A percentile compares a stretch with the other conserved stretches of the same genome.
Evolutionary conservation across 2,113 vertebrate genomes (phyloP).

Genomic region (Periophthalmodon schlosseri): DNA sequence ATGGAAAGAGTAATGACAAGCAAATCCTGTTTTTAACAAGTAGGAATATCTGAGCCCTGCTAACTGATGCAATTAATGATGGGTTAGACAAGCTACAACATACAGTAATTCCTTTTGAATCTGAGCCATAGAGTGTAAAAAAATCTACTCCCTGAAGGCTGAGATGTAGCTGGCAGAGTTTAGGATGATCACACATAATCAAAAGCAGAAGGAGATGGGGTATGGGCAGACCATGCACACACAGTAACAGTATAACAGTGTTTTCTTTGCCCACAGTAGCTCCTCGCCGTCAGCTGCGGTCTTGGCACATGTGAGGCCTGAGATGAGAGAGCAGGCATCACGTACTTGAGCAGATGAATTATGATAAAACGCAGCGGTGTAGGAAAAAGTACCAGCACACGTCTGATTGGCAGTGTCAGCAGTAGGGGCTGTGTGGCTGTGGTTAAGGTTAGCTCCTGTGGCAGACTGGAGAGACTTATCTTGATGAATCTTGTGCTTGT

Average conservation of each 20-base stretch:
- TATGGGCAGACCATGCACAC: constrained; percentile 54
- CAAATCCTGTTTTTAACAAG: constrained; percentile 22
- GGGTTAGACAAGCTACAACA: constrained; percentile 60
- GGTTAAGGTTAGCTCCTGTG: constrained; percentile 52
- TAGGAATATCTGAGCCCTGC: constrained; percentile 31
- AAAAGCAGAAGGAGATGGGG: constrained; percentile 68
- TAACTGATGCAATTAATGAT: constrained; percentile 59
- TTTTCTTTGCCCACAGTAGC: constrained; percentile 78
- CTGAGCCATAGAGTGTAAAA: constrained; percentile 49
- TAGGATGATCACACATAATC: constrained; percentile 74
- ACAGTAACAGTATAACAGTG: constrained; percentile 61
- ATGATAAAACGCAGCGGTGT: constrained; percentile 52
- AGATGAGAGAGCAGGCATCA: constrained; percentile 72
- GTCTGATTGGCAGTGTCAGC: constrained; percentile 56
- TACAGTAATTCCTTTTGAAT: constrained; percentile 62
- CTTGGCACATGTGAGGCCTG: constrained; percentile 65
- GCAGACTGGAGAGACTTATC: constrained; percentile 56
- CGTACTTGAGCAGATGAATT: constrained; percentile 64
- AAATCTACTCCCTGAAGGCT: constrained; percentile 49
- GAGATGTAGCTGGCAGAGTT: constrained; percentile 64
- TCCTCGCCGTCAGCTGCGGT: constrained; percentile 70
- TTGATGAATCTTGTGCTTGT: constrained; percentile 68
- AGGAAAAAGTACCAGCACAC: constrained; percentile 42
- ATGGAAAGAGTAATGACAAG: constrained; percentile 27
- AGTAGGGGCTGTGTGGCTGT: constrained; percentile 15